Base-by-base conservation (phyloP, 2,113 vertebrate genomes). In the Crotophaga sulcirostris region DNA sequence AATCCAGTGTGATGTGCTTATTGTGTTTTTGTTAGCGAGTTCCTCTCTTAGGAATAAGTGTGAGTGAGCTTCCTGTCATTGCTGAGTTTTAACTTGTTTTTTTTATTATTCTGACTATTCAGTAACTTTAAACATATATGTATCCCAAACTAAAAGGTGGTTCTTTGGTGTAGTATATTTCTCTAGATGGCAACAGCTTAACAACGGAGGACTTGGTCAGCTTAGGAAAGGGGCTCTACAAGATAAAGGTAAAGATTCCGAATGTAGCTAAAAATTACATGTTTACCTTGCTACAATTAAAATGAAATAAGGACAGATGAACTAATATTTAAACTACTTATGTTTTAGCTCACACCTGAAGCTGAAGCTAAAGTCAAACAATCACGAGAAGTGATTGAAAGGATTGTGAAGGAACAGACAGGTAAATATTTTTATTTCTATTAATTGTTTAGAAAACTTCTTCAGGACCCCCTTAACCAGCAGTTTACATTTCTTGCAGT, bases 311-410 rank as follows among this genome's bases (percentile, higher is more conserved):
- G 42, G 23, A 59, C 3, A 83, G 44, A 54, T 38, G 64, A 86
- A 55, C 33, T 91, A 40, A 38, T 68, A 52, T 38, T 64, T 69
- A 38, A 85, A 87, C 16, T 90, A 16, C 36, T 59, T 36, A 26
- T 84, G 6, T 97, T 97, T 81, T 95, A 99, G 99, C 98, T 99
- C 90, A 99, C 99, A 26, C 64, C 97, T 1, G 97, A 98, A 84
- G 99, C 99, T 63, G 98, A 99, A 93, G 94, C n/a, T 60, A 99
- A 98, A 85, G 99, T 99, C 44, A 98, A 97, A 59, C 92, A 98
- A 95, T 98, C 99, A 60, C 98, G 99, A 94, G 98, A 99, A 89
- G 99, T 99, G 93, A 98, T 99, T 97, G 98, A 99, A 96, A 99
- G 98, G 40, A 99, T 99, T 25, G 98, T 99, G 67, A 98, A 98